Conservation (phyloP, 1,140 invertebrate species). For the Watersipora subatra region DNA sequence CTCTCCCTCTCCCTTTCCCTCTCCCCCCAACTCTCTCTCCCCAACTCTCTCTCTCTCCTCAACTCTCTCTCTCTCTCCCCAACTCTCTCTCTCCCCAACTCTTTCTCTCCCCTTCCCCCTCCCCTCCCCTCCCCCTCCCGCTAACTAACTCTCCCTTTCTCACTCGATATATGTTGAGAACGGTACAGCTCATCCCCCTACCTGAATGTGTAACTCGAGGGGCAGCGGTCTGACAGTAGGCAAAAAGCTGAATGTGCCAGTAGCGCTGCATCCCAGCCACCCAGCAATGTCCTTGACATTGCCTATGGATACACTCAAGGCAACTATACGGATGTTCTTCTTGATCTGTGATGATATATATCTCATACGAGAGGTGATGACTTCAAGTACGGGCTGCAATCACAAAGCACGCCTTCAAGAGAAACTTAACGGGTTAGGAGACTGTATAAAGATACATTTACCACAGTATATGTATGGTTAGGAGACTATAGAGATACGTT, state of each 20-base stretch:
- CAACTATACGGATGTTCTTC: constrained; percentile 78
- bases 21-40: too few species aligned
- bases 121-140: too few species aligned
- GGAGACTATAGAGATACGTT: too few species aligned
- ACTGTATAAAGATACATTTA: not conserved
- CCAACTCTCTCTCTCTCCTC: too few species aligned
- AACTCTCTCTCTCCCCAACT: too few species aligned
- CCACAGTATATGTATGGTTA: too few species aligned
- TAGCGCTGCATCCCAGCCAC: constrained; percentile 87
- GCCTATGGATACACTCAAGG: constrained; percentile 78
- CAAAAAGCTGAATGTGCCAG: constrained; percentile 93
- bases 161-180: too few species aligned
- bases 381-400: constrained; percentile 70
- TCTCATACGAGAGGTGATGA: constrained; percentile 90
- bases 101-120: too few species aligned
- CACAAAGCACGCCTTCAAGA: not conserved
- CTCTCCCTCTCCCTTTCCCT: too few species aligned
- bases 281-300: constrained; percentile 90
- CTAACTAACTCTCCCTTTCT: too few species aligned
- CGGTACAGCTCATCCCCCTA: too few species aligned
- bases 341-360: constrained; percentile 96
- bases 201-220: constrained; percentile 81
- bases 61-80: too few species aligned
- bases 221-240: constrained; percentile 89
- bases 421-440: not conserved